Evolutionary conservation across 2,888 invertebrate genomes (phyloP), one percentile per base, ranked within the genome.

Genomic region (Halocaridina rubra): DNA sequence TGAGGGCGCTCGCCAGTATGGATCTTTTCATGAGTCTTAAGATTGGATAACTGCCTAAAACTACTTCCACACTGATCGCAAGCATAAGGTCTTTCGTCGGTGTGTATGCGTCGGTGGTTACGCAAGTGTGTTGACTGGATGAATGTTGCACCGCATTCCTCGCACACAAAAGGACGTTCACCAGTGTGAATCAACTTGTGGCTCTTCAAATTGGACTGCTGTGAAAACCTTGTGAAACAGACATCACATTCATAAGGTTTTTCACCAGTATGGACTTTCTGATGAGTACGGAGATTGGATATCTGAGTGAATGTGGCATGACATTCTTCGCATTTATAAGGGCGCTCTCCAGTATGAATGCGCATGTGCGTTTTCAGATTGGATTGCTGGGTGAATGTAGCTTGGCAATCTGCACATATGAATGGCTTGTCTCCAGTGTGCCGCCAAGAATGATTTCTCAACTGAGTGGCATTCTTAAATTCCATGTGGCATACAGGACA

Each of bases 211-310:
- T 88, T 88, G 8, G 88, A 88, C 57, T 85, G 85, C 57, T 88
- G 88, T 19, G 88, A 81, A 61, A 88, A 88, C 33, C 82, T 76
- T 13, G 84, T 85, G 22, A 78, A 80, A 75, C 88, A 88, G 13
- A 87, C 61, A 39, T 88, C 88, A 80, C 88, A 88, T 67, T 82
- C 80, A 67, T 85, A 85, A 2, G 88, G 88, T 32, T 88, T 88
- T 33, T 88, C 86, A 5, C 86, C 85, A 27, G 86, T 88, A 32
- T 88, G 88, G 29, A 84, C 77, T 46, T 86, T 88, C 79, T 82
- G 81, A 67, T 88, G 88, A 5, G 86, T 88, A 24, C 85, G 84
- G 7, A 88, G 64, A 24, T 86, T 88, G 2, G 85, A 86, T 29
- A 86, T 85, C 64, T 88, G 88, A 32, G 88, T 86, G 74, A 88